Evolutionary conservation across 2,797 vertebrate species (phyloP), one percentile per base, ranked within the genome.

Genomic region (Pteropus rufus): DNA sequence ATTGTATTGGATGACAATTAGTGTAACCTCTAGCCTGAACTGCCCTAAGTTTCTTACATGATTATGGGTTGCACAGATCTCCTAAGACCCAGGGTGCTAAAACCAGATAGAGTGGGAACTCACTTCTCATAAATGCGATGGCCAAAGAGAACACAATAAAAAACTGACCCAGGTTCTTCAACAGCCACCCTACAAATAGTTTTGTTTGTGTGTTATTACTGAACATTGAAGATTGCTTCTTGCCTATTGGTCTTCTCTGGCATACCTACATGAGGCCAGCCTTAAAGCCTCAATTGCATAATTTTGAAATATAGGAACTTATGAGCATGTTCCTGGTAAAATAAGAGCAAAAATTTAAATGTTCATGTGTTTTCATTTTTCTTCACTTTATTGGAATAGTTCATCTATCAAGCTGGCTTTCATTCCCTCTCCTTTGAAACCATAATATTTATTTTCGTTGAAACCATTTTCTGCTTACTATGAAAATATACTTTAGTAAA

Each of bases 361-460:
- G 52, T 84, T 90, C 72, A 11, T 84, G 19, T 72, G 46, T 84
- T 95, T 96, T 92, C 93, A 75, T 96, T 94, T 96, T 96, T 91
- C 89, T 81, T 87, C 41, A 34, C 49, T 91, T 86, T 84, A 87
- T 96, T 92, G 96, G 49, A 24, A 72, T 92, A 96, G 49, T 69
- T 85, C 46, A n/a, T 70, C 15, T 77, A 82, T 39, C 76, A 96
- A 93, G 83, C 72, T 97, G 92, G 76, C 67, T 95, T 95, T 93
- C 90, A 93, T 93, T 95, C 67, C 16, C 29, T 90, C 39, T 69
- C 73, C 90, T 73, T 96, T 96, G 81, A 97, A 96, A 67, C 39
- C 41, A 87, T 93, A 89, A 84, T 97, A 94, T 95, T 97, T 97
- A 94, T 90, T 96, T 94, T 95, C 83, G 21, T 73, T 94, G 82